Conservation (phyloP, 2,797 vertebrate species). For the Alectoris magna region DNA sequence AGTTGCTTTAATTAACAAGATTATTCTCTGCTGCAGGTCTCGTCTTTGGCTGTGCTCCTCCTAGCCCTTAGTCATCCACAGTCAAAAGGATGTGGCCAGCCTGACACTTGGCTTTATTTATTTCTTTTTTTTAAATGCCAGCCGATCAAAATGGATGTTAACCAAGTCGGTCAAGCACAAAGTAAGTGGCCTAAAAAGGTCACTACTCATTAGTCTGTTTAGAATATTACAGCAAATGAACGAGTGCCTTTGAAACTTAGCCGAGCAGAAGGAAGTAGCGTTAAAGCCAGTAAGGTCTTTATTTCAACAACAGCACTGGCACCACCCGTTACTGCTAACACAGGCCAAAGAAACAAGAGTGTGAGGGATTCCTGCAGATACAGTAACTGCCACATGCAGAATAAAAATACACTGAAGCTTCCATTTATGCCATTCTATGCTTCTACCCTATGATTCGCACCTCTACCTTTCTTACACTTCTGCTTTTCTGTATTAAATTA, state of each 20-base stretch:
- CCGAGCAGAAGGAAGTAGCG: background rate
- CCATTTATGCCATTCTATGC: background rate
- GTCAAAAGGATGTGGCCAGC: background rate
- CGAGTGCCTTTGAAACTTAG: background rate
- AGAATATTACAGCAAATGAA: background rate
- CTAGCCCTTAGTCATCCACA: background rate
- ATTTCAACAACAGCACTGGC: background rate
- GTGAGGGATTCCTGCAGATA: background rate
- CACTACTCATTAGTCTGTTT: constrained; percentile 5
- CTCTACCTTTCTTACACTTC: background rate
- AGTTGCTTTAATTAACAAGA: constrained; percentile 45
- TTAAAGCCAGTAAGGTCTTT: background rate
- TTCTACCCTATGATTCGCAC: too few species aligned
- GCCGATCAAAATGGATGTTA: background rate
- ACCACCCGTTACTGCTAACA: background rate
- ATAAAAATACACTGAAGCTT: background rate
- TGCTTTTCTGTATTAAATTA: background rate
- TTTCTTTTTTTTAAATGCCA: background rate
- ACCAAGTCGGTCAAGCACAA: background rate
- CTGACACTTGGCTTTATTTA: background rate
- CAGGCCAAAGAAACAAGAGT: background rate
- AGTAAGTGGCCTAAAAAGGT: constrained; percentile 10
- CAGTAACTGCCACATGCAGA: background rate
- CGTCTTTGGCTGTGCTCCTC: background rate
- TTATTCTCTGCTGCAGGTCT: constrained; percentile 1